Evolutionary conservation across 2,888 invertebrate genomes (phyloP).

Genomic region (Rhagonycha lutea): DNA sequence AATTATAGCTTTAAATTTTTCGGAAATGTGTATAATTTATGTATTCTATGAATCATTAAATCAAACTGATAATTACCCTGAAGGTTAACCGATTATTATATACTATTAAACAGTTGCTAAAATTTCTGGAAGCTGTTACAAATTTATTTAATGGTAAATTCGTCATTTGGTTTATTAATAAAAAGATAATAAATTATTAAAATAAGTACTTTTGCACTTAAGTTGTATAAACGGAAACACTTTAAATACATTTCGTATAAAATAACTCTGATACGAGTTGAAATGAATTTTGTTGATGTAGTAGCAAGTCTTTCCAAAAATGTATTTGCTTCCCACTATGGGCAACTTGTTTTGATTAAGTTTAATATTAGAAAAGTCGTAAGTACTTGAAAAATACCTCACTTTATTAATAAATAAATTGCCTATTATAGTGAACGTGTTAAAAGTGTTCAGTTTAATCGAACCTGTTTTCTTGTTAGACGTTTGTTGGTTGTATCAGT

Average conservation of each 20-base stretch:
- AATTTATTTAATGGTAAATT: neutral
- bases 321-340: neutral
- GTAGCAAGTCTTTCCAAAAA: no score
- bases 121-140: neutral
- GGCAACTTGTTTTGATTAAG: neutral
- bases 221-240: neutral
- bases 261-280: neutral
- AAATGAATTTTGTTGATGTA: no score
- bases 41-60: neutral
- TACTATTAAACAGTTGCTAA: neutral
- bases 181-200: neutral
- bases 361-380: neutral
- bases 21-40: neutral
- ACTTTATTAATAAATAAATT: neutral
- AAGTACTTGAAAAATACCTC: neutral
- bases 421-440: neutral
- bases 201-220: neutral
- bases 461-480: neutral
- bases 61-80: neutral
- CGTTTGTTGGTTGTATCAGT: neutral
- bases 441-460: neutral
- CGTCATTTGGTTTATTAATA: neutral
- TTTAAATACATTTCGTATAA: neutral
- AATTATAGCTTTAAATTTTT: neutral
- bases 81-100: neutral